Base-by-base conservation (phyloP, 2,888 invertebrate species). In the Parnassius mnemosyne region DNA sequence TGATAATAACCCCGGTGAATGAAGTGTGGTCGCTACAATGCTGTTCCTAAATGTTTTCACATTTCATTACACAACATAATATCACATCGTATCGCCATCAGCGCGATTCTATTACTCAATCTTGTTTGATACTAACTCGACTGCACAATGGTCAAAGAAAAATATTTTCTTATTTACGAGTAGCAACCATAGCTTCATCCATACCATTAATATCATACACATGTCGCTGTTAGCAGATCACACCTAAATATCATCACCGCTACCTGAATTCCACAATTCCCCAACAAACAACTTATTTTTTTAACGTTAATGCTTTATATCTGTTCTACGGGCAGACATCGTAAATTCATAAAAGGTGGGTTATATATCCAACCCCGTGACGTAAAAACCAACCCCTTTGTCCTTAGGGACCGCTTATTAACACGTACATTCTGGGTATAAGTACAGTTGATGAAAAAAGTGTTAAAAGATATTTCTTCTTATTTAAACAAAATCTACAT, bases 281-380 rank as follows among this genome's bases (percentile, higher is more conserved):
- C 71, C 73, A 66, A 66, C 67, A 73, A 69, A 71, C 64, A 61
- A 68, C 65, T 66, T 44, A 66, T 20, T 20, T 20, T 20, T 66
- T 68, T 64, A 64, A 57, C 61, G 65, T 72, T 80, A 83, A 83
- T 84, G 78, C 79, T 66, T 68, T 74, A 72, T 70, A 71, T 70
- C 73, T 78, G 80, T 81, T 81, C 75, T 78, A 75, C 68, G 70
- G 67, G 72, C 76, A 71, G 70, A 72, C 77, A 77, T 81, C 79
- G 83, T 84, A 85, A 85, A 85, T 65, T 76, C 66, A 82, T 80
- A 80, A 83, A 84, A 71, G 70, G 71, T 72, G 74, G 71, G 66
- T 71, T 69, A 75, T 67, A 73, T 66, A 69, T 67, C 72, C 72
- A 66, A 51, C 44, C 53, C 60, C 51, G 59, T 55, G 75, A 50